Base-by-base conservation (phyloP, 2,888 invertebrate species). In the Eretmocerus hayati region DNA sequence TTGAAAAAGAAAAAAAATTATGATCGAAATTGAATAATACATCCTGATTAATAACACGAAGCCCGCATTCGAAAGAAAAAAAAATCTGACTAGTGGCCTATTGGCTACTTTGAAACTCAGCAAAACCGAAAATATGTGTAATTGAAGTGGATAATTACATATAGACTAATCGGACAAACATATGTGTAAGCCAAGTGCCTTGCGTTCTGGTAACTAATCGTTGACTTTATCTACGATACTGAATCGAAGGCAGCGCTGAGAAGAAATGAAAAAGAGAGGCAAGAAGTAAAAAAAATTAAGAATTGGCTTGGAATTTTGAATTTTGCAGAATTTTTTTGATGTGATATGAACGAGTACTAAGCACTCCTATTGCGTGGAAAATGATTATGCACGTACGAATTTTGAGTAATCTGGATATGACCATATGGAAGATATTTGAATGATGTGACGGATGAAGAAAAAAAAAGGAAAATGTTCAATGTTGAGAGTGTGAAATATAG, bases 191-290 rank as follows among this genome's bases (percentile, higher is more conserved):
- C 64, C 65, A 70, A 70, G 70, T 70, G 70, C 70, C 70, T 70
- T 70, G 67, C 65, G 69, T 70, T 69, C 69, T 67, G 66, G 64
- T 66, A 62, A 69, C 66, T 68, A 69, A 69, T 66, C 68, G 69
- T 69, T 69, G 67, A 69, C 65, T 66, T 65, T 66, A 64, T 64
- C 67, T 64, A 66, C 61, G 61, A 63, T 64, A 63, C 60, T 56
- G 59, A 57, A 58, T 57, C 57, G 50, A 53, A 52, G 35, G 46
- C 53, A n/a, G n/a, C n/a, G n/a, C n/a, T n/a, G n/a, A n/a, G n/a
- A n/a, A n/a, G n/a, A n/a, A n/a, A n/a, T n/a, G n/a, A n/a, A n/a
- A n/a, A n/a, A n/a, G n/a, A n/a, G n/a, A n/a, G n/a, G n/a, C n/a
- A n/a, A n/a, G n/a, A n/a, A n/a, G n/a, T 38, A 21, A 6, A 37